phyloP scores from a whole-genome alignment of 2,888 invertebrate species.

The Strigamia maritima region DNA sequence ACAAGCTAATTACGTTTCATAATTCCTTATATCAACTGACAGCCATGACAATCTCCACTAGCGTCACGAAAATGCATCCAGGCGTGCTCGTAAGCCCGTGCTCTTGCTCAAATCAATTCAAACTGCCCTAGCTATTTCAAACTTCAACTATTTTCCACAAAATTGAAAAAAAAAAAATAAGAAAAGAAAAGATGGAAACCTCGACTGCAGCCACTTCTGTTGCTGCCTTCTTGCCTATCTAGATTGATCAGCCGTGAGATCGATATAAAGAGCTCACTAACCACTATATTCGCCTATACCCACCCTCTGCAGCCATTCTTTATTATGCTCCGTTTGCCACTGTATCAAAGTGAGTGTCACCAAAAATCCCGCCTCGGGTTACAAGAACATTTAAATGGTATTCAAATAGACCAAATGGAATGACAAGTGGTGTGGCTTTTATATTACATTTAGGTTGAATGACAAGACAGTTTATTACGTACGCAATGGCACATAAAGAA shows the following conservation, averaged over 20 bases:
- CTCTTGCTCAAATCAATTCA: slow-evolving; percentile 16
- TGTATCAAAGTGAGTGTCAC: slow-evolving; percentile 25
- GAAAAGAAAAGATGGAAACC: not conserved
- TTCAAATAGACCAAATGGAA: not conserved
- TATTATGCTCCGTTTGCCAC: not conserved
- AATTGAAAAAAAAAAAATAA: not conserved
- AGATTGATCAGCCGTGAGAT: slow-evolving; percentile 28
- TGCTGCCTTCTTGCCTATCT: not conserved
- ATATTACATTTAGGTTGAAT: not conserved
- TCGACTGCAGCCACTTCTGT: slow-evolving; percentile 10
- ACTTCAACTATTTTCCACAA: not conserved
- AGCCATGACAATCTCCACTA: slow-evolving; percentile 8
- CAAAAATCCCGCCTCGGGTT: not conserved
- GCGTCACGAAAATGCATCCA: slow-evolving; percentile 6
- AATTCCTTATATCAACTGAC: slow-evolving; percentile 30
- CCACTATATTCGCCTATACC: not conserved
- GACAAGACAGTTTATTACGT: not conserved
- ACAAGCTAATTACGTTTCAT: slow-evolving; percentile 34
- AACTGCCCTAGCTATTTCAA: slow-evolving; percentile 6
- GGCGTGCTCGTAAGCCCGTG: not conserved
- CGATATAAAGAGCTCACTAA: slow-evolving; percentile 5
- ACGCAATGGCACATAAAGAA: not conserved
- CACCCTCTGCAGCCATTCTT: not conserved
- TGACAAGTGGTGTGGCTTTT: not conserved
- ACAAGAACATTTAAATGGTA: not conserved